phyloP scores from a whole-genome alignment of 2,888 invertebrate species.

The Anthophora plumipes region DNA sequence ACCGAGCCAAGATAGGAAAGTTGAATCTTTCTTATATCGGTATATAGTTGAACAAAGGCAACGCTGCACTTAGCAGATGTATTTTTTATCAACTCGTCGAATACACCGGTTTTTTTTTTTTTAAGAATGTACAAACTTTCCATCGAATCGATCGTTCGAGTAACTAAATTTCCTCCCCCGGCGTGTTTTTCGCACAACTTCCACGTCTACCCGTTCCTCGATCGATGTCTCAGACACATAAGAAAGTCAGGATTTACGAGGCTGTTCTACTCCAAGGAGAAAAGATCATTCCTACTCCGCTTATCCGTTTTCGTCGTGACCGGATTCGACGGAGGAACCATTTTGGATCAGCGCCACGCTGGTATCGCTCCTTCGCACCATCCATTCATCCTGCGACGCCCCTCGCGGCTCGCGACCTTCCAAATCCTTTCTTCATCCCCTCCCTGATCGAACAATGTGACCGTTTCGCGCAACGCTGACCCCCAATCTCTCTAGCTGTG shows the following conservation, averaged over 20 bases:
- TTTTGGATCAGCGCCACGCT: constrained; percentile 45
- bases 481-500: background rate
- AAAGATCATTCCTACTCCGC: constrained; percentile 16
- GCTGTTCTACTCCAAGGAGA: background rate
- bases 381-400: constrained; percentile 26
- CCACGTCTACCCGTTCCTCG: constrained; percentile 8
- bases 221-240: constrained; percentile 23
- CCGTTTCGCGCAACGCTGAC: background rate
- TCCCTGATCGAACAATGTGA: background rate
- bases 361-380: constrained; percentile 3
- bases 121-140: background rate
- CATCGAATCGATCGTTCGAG: background rate
- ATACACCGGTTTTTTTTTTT: background rate
- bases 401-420: constrained; percentile 23
- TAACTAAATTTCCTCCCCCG: constrained; percentile 5
- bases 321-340: constrained; percentile 40
- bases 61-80: background rate
- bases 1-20: too few relatives aligned
- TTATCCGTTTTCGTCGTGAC: constrained; percentile 26
- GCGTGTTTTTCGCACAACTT: constrained; percentile 14
- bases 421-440: background rate
- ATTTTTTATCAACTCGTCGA: background rate
- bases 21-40: too few relatives aligned
- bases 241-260: constrained; percentile 28
- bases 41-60: background rate